These are phyloP conservation scores for Brachionus calyciflorus DNA, from an alignment of 1,140 invertebrate genomes.

Conservation along the genomic window DNA sequence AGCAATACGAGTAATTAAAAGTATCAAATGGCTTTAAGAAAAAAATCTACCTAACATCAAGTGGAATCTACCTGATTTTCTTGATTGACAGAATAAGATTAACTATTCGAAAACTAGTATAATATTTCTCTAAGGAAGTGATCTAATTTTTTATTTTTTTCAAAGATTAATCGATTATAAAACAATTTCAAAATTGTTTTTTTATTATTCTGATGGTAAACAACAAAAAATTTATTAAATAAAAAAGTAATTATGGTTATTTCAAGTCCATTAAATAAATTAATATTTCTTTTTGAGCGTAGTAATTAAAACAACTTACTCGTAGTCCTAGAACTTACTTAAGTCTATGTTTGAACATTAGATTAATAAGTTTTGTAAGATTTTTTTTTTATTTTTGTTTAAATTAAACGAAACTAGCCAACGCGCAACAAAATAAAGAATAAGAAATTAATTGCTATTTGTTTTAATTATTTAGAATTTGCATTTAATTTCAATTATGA, in stretches of 20 bases:
- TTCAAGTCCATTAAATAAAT: slow-evolving; percentile 42
- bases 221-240: too few species aligned
- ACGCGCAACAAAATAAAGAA: not conserved
- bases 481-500: slow-evolving; percentile 30
- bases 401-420: slow-evolving; percentile 22
- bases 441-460: slow-evolving; percentile 39
- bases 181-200: not conserved
- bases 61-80: too few species aligned
- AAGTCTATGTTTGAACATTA: slow-evolving; percentile 39
- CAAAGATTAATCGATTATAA: too few species aligned
- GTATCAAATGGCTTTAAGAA: too few species aligned
- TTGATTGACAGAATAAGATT: too few species aligned
- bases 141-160: not conserved
- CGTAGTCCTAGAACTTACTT: not conserved
- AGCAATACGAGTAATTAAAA: too few species aligned
- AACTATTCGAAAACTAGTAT: too few species aligned
- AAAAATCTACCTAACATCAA: too few species aligned
- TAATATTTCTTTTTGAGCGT: slow-evolving; percentile 25
- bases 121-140: slow-evolving; percentile 12
- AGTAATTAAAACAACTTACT: slow-evolving; percentile 23
- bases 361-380: slow-evolving; percentile 42
- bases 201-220: slow-evolving; percentile 20
- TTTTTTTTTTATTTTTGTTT: not conserved
- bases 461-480: slow-evolving; percentile 41
- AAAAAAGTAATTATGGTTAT: slow-evolving; percentile 32